A percentile compares a stretch with the other conserved stretches of the same genome.
Evolutionary conservation across 2,113 vertebrate genomes (phyloP).

Genomic region (Rhinolophus sinicus): DNA sequence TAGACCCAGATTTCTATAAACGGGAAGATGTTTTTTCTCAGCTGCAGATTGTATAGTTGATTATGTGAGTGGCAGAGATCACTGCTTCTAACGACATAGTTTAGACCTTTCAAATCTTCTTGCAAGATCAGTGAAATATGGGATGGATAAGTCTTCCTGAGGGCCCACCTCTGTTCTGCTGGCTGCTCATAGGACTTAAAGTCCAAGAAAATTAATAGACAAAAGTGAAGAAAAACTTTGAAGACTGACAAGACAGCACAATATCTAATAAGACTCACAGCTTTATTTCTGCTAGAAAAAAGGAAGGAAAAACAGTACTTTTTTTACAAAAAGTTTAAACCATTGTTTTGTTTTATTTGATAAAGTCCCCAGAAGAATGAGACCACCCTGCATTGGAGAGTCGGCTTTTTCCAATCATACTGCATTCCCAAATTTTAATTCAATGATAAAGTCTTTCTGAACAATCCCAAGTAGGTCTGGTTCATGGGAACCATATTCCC

Average conservation of each 20-base stretch:
- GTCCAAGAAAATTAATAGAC: background rate
- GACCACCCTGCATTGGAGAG: background rate
- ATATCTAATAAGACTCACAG: conserved; percentile 75
- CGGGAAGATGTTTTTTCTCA: background rate
- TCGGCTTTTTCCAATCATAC: conserved; percentile 33
- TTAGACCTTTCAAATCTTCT: conserved; percentile 33
- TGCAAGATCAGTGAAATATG: background rate
- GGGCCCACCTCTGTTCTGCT: background rate
- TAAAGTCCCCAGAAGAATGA: conserved; percentile 51
- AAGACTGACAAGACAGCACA: conserved; percentile 41
- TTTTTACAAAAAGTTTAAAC: conserved; percentile 84
- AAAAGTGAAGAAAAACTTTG: background rate
- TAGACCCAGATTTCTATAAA: background rate
- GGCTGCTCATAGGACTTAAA: background rate
- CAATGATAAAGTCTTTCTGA: conserved; percentile 66
- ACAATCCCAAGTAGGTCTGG: background rate
- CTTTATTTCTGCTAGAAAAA: conserved; percentile 85
- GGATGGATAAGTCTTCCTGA: background rate
- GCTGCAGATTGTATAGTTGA: background rate
- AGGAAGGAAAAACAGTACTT: background rate
- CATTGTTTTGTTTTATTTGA: conserved; percentile 79
- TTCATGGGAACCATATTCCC: background rate
- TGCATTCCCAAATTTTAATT: conserved; percentile 59
- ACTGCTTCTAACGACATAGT: background rate
- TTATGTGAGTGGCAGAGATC: background rate